Percentiles rank a stretch among this genome's conserved stretches.
phyloP scores from a whole-genome alignment of 37 sponge, comb jelly and placozoan species.

The Eunapius fragilis region DNA sequence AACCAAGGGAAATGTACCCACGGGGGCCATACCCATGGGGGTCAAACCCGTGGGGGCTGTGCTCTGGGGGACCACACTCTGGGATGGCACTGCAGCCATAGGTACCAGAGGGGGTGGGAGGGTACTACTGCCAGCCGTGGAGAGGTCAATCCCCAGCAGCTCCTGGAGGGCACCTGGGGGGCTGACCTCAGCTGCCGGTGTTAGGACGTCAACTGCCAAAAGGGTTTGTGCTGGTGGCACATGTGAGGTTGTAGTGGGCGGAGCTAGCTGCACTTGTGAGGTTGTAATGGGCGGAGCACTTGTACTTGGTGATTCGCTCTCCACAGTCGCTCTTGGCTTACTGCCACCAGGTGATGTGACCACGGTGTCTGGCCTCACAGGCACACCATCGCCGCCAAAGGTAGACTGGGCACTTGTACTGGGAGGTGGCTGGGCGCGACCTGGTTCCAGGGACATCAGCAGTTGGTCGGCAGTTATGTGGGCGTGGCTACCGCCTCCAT shows the following conservation, averaged over 20 bases:
- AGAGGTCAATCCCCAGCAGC: neutral
- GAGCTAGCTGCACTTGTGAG: neutral
- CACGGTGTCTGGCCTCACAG: neutral
- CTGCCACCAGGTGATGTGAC: neutral
- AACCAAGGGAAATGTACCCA: no score
- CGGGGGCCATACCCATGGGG: neutral
- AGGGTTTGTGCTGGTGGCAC: neutral
- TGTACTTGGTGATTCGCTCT: neutral
- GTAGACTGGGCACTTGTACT: neutral
- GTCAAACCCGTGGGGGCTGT: neutral
- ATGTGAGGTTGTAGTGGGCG: neutral
- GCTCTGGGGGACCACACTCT: neutral
- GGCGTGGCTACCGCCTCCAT: neutral
- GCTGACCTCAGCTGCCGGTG: neutral
- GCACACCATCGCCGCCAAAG: neutral
- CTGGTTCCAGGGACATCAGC: neutral
- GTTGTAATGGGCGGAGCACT: neutral
- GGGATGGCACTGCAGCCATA: neutral
- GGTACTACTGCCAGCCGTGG: neutral
- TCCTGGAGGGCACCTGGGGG: neutral
- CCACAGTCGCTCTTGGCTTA: neutral
- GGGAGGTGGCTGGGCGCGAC: neutral
- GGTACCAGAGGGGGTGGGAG: neutral
- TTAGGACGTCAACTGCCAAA: neutral
- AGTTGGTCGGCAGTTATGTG: neutral